These are phyloP conservation scores for Lasioglossum albipes DNA, from an alignment of 1,140 invertebrate genomes.

Conservation along the genomic window DNA sequence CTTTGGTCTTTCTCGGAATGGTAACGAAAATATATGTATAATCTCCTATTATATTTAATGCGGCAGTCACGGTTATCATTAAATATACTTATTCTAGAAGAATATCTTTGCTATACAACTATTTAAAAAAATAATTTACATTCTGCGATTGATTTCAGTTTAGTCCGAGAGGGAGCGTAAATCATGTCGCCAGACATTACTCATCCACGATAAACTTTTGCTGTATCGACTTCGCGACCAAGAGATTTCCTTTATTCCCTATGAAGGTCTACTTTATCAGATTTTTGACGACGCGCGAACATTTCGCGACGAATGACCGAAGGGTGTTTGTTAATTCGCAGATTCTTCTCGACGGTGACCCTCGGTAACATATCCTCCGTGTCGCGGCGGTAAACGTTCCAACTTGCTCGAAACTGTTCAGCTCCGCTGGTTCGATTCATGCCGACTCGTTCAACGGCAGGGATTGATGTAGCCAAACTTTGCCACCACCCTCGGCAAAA, in stretches of 20 bases:
- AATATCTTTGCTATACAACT: neutral
- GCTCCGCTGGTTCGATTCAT: constrained; percentile 30
- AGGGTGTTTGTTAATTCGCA: neutral
- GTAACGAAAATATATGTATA: neutral
- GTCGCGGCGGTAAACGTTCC: neutral
- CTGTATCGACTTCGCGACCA: neutral
- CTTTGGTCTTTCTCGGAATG: neutral
- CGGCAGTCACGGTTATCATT: constrained; percentile 1
- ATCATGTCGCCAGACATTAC: neutral
- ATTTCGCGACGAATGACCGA: constrained; percentile 9
- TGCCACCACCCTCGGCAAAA: constrained; percentile 86
- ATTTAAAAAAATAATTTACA: constrained; percentile 8
- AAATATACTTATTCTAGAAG: constrained; percentile 20
- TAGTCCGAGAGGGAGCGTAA: too few relatives aligned
- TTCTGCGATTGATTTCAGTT: neutral
- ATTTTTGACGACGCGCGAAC: neutral
- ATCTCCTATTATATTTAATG: neutral
- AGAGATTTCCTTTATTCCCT: neutral
- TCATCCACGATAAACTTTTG: neutral
- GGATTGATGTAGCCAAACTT: constrained; percentile 86
- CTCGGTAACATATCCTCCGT: neutral
- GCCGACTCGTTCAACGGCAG: constrained; percentile 80
- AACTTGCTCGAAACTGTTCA: neutral
- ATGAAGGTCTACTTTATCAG: neutral
- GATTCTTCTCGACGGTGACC: neutral